Evolutionary conservation across 1,140 invertebrate species (phyloP).

Genomic region (Platyscapa corneri): DNA sequence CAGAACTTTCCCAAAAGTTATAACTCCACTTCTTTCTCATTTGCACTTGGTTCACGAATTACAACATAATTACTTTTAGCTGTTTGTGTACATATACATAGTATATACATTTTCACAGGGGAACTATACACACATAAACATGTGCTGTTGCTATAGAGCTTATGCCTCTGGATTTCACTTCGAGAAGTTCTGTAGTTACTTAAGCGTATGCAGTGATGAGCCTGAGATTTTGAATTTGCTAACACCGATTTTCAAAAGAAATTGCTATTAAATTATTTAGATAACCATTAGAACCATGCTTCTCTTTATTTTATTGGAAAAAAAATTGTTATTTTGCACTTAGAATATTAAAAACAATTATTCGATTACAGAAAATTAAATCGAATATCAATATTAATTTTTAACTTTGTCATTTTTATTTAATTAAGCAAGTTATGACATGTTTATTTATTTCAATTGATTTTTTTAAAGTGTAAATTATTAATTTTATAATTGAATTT

Average conservation of each 20-base stretch:
- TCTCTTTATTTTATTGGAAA: too few relatives aligned
- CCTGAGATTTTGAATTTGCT: not conserved
- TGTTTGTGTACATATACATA: not conserved
- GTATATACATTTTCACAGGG: not conserved
- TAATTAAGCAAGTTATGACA: too few relatives aligned
- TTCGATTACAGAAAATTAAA: too few relatives aligned
- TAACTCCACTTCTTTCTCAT: conserved; percentile 51
- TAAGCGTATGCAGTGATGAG: conserved; percentile 15
- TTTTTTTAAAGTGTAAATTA: too few relatives aligned
- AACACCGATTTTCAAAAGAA: not conserved
- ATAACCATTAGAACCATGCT: too few relatives aligned
- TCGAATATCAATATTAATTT: too few relatives aligned
- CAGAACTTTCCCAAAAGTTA: conserved; percentile 37
- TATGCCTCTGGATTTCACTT: not conserved
- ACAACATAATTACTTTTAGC: conserved; percentile 44
- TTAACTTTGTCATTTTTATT: too few relatives aligned
- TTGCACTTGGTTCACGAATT: conserved; percentile 32
- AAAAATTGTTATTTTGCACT: too few relatives aligned
- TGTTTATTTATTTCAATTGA: too few relatives aligned
- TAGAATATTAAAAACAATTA: too few relatives aligned
- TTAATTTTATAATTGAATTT: too few relatives aligned
- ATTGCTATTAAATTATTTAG: too few relatives aligned
- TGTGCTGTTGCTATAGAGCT: not conserved
- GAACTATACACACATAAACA: conserved; percentile 7
- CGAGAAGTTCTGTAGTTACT: conserved; percentile 12